phyloP scores from a whole-genome alignment of 2,113 vertebrate genomes.

The Chiloscyllium plagiosum region DNA sequence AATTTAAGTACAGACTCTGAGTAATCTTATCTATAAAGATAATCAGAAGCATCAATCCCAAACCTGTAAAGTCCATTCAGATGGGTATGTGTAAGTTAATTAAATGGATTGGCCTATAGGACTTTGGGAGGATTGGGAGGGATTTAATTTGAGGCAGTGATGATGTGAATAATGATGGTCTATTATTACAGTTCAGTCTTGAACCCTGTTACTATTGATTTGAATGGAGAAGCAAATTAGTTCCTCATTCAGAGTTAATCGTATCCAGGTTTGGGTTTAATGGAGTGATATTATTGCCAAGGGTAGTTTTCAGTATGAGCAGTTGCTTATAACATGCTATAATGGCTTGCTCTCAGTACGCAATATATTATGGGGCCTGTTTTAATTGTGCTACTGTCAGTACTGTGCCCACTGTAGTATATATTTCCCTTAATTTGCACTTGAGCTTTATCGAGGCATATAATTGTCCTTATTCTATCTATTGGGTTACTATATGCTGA shows the following conservation, averaged over 20 bases:
- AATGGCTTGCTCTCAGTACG: not conserved
- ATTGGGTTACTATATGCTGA: not conserved
- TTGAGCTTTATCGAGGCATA: not conserved
- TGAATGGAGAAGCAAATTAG: conserved; percentile 12
- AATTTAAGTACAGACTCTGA: not conserved
- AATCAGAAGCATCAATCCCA: not conserved
- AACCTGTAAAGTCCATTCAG: not conserved
- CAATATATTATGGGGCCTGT: not conserved
- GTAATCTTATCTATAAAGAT: not conserved
- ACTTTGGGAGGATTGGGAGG: not conserved
- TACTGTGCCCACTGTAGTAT: not conserved
- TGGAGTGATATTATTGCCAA: not conserved
- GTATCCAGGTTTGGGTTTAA: conserved; percentile 22
- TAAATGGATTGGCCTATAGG: not conserved
- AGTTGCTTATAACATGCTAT: not conserved
- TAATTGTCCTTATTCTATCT: not conserved
- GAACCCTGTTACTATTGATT: conserved; percentile 22
- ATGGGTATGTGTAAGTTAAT: not conserved
- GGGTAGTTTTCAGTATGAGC: not conserved
- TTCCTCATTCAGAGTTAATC: conserved; percentile 25
- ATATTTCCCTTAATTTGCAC: not conserved
- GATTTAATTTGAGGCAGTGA: not conserved
- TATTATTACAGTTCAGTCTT: not conserved
- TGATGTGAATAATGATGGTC: not conserved
- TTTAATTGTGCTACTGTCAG: not conserved